Evolutionary conservation across 2,113 vertebrate species (phyloP).

Genomic region (Halcyon malimbica): DNA sequence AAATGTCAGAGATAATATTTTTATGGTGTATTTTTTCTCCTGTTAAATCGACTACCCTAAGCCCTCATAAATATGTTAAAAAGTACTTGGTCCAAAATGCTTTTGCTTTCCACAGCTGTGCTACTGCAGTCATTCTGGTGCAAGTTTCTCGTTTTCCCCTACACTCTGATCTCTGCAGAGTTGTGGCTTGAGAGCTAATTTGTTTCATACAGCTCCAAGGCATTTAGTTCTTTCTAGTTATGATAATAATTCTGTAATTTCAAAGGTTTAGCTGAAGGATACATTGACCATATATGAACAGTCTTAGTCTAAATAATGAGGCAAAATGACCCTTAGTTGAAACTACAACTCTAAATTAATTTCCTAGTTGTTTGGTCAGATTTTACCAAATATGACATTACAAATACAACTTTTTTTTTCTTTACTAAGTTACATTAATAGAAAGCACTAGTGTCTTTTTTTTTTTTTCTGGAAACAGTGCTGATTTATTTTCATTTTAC

Average conservation of each 20-base stretch:
- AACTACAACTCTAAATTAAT: not conserved
- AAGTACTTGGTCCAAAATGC: not conserved
- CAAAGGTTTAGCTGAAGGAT: not conserved
- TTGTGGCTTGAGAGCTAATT: not conserved
- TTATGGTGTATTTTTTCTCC: not conserved
- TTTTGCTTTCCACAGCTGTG: not conserved
- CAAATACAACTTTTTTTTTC: not conserved
- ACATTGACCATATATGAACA: not conserved
- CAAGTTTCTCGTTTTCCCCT: not conserved
- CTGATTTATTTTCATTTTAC: not conserved
- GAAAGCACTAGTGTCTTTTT: not conserved
- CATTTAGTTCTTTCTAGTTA: not conserved
- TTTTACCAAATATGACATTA: not conserved
- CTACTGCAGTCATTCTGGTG: not conserved
- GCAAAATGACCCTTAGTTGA: not conserved
- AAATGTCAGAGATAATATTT: not conserved
- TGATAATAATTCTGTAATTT: not conserved
- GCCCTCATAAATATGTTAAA: not conserved
- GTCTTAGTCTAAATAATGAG: not conserved
- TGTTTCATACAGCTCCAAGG: not conserved
- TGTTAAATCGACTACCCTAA: not conserved
- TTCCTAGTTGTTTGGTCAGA: not conserved
- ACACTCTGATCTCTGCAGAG: not conserved
- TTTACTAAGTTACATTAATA: not conserved
- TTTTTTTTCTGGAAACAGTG: not conserved